Conservation (phyloP, 2,888 invertebrate species). For the Branchipolynoe longqiensis region DNA sequence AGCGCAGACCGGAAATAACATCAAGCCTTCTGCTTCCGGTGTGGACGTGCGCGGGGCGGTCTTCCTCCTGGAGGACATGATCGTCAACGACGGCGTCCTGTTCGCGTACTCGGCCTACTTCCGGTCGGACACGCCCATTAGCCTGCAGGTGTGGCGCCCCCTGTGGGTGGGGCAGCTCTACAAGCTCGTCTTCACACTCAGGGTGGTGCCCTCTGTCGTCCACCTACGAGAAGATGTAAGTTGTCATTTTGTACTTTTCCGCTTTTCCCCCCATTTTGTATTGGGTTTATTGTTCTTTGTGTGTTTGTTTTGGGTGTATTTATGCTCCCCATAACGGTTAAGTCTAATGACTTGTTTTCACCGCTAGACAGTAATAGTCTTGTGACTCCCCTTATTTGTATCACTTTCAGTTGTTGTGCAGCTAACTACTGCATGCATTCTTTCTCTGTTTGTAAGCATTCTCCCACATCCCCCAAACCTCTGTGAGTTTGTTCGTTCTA, state of each 20-base stretch:
- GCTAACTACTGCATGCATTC: no score
- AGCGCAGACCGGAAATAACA: constrained; percentile 60
- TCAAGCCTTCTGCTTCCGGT: constrained; percentile 59
- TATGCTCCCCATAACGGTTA: no score
- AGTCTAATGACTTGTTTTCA: no score
- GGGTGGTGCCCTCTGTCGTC: constrained; percentile 57
- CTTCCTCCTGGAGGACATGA: constrained; percentile 61
- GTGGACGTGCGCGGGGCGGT: constrained; percentile 60
- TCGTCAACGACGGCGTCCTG: constrained; percentile 60
- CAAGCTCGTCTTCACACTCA: constrained; percentile 25
- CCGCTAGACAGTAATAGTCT: no score
- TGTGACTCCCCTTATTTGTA: no score
- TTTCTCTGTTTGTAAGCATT: no score
- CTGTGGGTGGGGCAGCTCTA: constrained; percentile 1
- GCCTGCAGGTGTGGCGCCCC: constrained; percentile 66
- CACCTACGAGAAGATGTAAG: constrained; percentile 63
- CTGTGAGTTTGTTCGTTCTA: no score
- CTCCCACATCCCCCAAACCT: no score
- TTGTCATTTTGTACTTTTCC: background rate
- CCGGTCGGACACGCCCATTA: constrained; percentile 57
- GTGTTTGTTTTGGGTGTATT: no score
- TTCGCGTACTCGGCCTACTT: constrained; percentile 66
- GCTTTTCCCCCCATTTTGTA: background rate
- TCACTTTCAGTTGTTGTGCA: no score
- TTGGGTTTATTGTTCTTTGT: no score